Conservation (phyloP, 2,113 vertebrate species). For the Dascyllus trimaculatus region DNA sequence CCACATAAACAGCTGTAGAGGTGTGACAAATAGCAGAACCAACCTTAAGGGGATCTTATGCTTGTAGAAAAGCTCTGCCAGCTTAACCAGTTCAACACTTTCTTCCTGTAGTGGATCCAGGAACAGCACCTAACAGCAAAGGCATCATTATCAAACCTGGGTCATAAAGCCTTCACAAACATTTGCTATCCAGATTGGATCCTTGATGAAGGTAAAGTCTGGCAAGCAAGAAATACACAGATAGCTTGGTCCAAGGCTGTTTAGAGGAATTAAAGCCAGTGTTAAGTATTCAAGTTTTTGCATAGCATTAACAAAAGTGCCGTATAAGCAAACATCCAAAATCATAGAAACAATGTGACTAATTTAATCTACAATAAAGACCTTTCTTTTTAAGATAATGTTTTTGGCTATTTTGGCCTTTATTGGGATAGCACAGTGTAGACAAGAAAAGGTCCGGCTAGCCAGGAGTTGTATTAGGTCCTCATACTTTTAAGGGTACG, state of each 20-base stretch:
- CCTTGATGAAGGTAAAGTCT: too few species aligned
- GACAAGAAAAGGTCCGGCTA: neutral
- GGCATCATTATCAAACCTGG: neutral
- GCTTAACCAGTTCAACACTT: slow-evolving; percentile 89
- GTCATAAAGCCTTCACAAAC: slow-evolving; percentile 3
- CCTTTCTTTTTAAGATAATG: neutral
- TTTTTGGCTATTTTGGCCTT: neutral
- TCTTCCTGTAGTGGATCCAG: slow-evolving; percentile 91
- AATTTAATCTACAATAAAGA: too few species aligned
- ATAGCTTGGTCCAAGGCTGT: too few species aligned
- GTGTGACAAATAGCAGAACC: slow-evolving; percentile 42
- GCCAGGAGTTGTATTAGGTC: neutral
- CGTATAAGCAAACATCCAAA: too few species aligned
- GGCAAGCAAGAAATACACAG: neutral
- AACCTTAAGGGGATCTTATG: slow-evolving; percentile 95
- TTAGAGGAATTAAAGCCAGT: too few species aligned
- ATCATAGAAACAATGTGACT: too few species aligned
- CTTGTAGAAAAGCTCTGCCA: slow-evolving; percentile 91
- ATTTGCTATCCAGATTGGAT: neutral
- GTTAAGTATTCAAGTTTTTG: too few species aligned
- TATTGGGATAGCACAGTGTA: neutral
- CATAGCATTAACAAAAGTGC: too few species aligned
- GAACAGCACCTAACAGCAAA: slow-evolving; percentile 90
- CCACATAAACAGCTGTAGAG: slow-evolving; percentile 49
- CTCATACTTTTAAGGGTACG: neutral